These are phyloP conservation scores for Odobenus rosmarus DNA, from an alignment of 2,113 vertebrate genomes.

Conservation along the genomic window DNA sequence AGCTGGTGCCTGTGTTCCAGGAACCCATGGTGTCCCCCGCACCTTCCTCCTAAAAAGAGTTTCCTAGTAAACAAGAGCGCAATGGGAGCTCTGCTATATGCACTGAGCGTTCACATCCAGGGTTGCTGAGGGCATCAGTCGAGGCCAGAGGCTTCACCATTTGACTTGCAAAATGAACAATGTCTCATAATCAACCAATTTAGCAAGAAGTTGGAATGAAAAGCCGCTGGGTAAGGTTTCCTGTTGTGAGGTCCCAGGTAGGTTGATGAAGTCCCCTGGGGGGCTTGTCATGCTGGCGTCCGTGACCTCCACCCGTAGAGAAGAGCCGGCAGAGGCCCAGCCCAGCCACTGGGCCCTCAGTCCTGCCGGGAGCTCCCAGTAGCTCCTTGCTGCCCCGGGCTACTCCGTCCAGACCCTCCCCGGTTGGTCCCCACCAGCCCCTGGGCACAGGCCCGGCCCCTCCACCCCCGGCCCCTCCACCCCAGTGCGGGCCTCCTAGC, in stretches of 20 bases:
- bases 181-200: not conserved
- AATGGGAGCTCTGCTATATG: not conserved
- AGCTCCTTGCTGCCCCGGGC: rapidly evolving
- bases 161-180: not conserved
- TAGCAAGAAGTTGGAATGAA: not conserved
- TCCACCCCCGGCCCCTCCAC: not conserved
- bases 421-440: not conserved
- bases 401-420: not conserved
- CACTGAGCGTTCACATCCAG: not conserved
- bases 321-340: not conserved
- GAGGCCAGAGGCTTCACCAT: not conserved
- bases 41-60: not conserved
- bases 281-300: rapidly evolving
- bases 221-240: not conserved
- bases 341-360: not conserved
- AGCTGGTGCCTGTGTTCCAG: not conserved
- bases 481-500: not conserved
- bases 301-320: not conserved
- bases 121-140: not conserved
- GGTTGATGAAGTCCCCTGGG: not conserved
- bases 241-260: not conserved
- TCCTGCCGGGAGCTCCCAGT: no score
- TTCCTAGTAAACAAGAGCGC: not conserved
- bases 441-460: no score
- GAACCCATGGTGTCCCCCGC: not conserved